These are phyloP conservation scores for Oscheius myriophilus DNA, from an alignment of 2,888 invertebrate species.

Conservation along the genomic window DNA sequence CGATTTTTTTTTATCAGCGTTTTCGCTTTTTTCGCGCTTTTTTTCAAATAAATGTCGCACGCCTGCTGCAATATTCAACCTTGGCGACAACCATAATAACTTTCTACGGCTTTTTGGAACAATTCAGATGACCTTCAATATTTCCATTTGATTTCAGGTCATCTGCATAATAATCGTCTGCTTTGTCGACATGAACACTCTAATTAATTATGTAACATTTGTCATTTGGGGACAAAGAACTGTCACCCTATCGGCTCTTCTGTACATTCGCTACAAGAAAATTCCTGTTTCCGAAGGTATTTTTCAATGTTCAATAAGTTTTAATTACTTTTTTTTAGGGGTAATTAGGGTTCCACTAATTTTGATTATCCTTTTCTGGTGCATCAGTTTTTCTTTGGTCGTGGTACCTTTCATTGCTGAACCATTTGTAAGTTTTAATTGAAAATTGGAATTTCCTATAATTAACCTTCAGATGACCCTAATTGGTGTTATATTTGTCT, in stretches of 20 bases:
- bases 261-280: slow-evolving; percentile 50
- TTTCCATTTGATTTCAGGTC: slow-evolving; percentile 31
- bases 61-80: too few species aligned
- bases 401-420: slow-evolving; percentile 65
- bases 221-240: slow-evolving; percentile 56
- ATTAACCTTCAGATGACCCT: slow-evolving; percentile 21
- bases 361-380: slow-evolving; percentile 55
- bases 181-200: slow-evolving; percentile 50
- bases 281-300: slow-evolving; percentile 46
- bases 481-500: slow-evolving; percentile 30
- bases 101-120: too few species aligned
- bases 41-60: too few species aligned
- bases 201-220: slow-evolving; percentile 62
- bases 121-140: too few species aligned
- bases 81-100: too few species aligned
- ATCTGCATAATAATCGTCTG: slow-evolving; percentile 46
- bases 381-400: slow-evolving; percentile 62
- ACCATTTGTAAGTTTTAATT: slow-evolving; percentile 14
- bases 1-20: too few species aligned
- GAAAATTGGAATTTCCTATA: not conserved
- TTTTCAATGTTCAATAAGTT: too few species aligned
- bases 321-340: too few species aligned
- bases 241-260: slow-evolving; percentile 52
- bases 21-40: too few species aligned
- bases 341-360: slow-evolving; percentile 64